These are phyloP conservation scores for Selenia dentaria DNA, from an alignment of 2,888 invertebrate genomes.

Conservation along the genomic window DNA sequence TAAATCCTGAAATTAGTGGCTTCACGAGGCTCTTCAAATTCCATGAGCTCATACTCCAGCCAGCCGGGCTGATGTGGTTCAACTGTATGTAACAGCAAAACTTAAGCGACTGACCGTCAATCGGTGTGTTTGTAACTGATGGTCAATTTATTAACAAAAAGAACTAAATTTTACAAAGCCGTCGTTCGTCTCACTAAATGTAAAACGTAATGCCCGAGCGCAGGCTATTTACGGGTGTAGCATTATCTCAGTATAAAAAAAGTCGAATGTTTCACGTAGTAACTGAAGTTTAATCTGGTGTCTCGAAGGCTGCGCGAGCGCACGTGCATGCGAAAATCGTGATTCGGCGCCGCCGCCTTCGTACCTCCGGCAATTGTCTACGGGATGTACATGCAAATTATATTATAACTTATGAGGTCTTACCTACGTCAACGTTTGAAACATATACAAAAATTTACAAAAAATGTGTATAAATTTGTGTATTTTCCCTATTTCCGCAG, in stretches of 20 bases:
- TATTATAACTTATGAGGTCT: too few species aligned
- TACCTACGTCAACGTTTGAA: too few species aligned
- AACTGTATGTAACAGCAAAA: too few species aligned
- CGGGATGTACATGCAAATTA: constrained; percentile 7
- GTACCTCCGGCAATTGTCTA: constrained; percentile 17
- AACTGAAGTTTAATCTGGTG: not conserved
- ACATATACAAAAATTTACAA: too few species aligned
- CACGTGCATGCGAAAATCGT: constrained; percentile 31
- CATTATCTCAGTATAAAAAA: constrained; percentile 32
- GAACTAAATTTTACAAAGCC: not conserved
- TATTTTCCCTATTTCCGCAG: too few species aligned
- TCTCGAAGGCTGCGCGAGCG: constrained; percentile 15
- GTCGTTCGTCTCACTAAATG: constrained; percentile 1
- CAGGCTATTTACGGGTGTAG: constrained; percentile 27
- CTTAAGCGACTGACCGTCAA: too few species aligned
- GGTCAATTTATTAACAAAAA: not conserved
- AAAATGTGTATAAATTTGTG: too few species aligned
- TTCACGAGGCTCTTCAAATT: too few species aligned
- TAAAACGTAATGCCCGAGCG: constrained; percentile 1
- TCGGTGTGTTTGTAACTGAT: too few species aligned
- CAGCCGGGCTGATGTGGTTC: too few species aligned
- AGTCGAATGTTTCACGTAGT: constrained; percentile 24
- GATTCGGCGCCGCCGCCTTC: constrained; percentile 32
- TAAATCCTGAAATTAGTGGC: too few species aligned
- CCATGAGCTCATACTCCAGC: too few species aligned